Conservation (phyloP, 2,113 vertebrate genomes). For the Morone chrysops region DNA sequence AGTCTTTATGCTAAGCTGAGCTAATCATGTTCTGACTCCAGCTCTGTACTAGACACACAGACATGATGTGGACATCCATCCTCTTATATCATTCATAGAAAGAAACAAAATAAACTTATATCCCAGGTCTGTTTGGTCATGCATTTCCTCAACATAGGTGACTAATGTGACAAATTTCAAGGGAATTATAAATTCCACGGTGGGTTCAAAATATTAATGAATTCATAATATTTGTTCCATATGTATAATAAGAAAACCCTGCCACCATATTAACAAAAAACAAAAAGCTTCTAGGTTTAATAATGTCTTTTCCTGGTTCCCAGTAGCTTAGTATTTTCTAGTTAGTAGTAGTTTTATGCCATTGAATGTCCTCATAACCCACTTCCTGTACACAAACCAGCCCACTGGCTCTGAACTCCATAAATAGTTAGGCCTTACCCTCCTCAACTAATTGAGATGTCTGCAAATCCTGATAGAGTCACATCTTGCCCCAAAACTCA, state of each 20-base stretch:
- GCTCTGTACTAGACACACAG: neutral
- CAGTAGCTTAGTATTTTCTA: neutral
- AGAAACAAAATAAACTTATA: neutral
- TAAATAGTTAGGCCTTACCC: conserved; percentile 16
- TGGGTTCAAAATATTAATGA: too few relatives aligned
- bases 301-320: neutral
- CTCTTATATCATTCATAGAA: neutral
- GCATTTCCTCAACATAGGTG: too few relatives aligned
- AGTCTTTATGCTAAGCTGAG: too few relatives aligned
- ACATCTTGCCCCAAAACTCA: conserved; percentile 30
- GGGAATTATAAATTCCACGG: too few relatives aligned
- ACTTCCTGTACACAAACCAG: conserved; percentile 13
- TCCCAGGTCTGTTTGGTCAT: too few relatives aligned
- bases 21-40: too few relatives aligned
- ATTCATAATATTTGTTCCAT: too few relatives aligned
- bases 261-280: neutral
- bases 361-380: too few relatives aligned
- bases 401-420: conserved; percentile 23
- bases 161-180: too few relatives aligned
- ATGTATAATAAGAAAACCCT: neutral
- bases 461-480: conserved; percentile 59
- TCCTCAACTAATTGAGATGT: conserved; percentile 59
- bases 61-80: neutral
- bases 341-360: conserved; percentile 1
- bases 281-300: neutral